Evolutionary conservation across 2,797 vertebrate genomes (phyloP), one percentile per base, ranked within the genome.

Genomic region (Spatula versicolor): DNA sequence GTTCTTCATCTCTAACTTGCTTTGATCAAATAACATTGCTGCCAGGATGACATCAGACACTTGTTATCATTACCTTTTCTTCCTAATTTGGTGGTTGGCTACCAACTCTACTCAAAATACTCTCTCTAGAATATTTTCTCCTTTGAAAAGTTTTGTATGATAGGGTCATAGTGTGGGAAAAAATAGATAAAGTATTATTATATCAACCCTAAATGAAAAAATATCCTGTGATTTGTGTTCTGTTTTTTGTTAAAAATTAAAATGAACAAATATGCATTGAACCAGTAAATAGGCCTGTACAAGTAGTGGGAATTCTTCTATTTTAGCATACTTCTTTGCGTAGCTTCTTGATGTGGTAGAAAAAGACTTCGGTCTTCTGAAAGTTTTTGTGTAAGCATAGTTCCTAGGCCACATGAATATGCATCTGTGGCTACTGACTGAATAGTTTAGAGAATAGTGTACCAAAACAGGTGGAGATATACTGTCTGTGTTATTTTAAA

Each of bases 231-330:
- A 58, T 41, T 55, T 62, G 20, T 68, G 43, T 80, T 64, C 41
- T 89, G 33, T 62, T 91, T 85, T 79, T 83, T 91, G 72, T 92
- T 91, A 93, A 94, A 93, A 87, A 31, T 19, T 89, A 62, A 35
- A 56, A 58, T n/a, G 41, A 75, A 39, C 22, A 92, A 94, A 77
- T 67, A 77, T 13, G 9, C 41, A 43, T 9, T 54, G 30, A 87
- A 59, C 41, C 23, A 72, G 28, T 77, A 82, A 92, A 85, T 58
- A 80, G 30, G 19, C 56, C 78, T 75, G 54, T 75, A n/a, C 52
- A 91, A 93, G 46, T 75, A 39, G 23, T 30, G 59, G 67, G 31
- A 72, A 15, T 85, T 94, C 33, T 86, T 78, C 20, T 86, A 20
- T 50, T 90, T 82, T 31, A 88, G 35, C 4, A 50, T 30, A 20